These are phyloP conservation scores for Corapipo altera DNA, from an alignment of 2,113 vertebrate genomes.

Conservation along the genomic window DNA sequence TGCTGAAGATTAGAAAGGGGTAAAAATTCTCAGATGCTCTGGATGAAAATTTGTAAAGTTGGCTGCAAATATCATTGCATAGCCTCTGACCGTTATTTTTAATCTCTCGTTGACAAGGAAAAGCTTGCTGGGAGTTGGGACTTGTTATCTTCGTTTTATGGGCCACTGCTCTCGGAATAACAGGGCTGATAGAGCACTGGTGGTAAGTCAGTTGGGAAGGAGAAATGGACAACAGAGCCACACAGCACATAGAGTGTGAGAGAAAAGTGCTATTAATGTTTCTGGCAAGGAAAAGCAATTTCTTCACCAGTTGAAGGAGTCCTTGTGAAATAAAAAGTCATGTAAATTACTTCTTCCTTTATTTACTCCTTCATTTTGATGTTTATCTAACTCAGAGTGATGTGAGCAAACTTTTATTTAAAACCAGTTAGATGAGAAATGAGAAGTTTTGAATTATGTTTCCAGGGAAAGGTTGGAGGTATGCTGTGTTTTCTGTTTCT, in stretches of 20 bases:
- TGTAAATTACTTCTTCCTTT: not conserved
- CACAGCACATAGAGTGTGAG: not conserved
- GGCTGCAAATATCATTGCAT: conserved; percentile 29
- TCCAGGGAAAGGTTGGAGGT: not conserved
- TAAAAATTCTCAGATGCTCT: conserved; percentile 42
- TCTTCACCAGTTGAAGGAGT: not conserved
- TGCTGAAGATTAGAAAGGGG: not conserved
- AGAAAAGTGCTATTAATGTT: not conserved
- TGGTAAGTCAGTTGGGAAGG: conserved; percentile 27
- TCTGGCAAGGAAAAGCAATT: not conserved
- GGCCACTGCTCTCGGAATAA: conserved; percentile 56
- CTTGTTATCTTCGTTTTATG: conserved; percentile 70
- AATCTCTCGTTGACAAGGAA: conserved; percentile 67
- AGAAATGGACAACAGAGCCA: conserved; percentile 42
- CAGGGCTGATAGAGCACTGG: not conserved
- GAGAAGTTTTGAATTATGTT: not conserved
- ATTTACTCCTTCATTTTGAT: not conserved
- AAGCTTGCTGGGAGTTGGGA: conserved; percentile 59
- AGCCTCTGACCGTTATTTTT: conserved; percentile 54
- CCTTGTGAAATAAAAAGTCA: not conserved
- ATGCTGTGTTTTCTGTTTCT: not conserved
- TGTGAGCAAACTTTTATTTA: not conserved
- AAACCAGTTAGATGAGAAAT: not conserved
- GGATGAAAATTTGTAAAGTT: conserved; percentile 48
- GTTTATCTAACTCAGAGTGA: not conserved